phyloP scores from a whole-genome alignment of 2,797 vertebrate species.

The Parauchenoglanis punctatus region DNA sequence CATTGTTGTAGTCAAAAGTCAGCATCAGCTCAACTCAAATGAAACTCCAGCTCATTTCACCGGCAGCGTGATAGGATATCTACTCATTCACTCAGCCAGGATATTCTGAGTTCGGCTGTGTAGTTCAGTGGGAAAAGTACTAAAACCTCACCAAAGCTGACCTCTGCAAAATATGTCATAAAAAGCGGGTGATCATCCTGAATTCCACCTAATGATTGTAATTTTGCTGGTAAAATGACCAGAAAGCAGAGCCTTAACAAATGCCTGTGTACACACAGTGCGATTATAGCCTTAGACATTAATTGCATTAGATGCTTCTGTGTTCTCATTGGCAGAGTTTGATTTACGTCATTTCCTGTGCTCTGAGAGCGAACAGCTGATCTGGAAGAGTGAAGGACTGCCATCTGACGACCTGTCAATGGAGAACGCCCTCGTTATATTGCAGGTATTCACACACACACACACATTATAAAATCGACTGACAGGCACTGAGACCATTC shows the following conservation, averaged over 20 bases:
- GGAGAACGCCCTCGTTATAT: constrained; percentile 95
- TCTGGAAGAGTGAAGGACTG: constrained; percentile 97
- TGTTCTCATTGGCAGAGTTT: constrained; percentile 78
- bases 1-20: no score
- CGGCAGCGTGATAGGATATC: no score
- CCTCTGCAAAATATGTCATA: background rate
- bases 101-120: no score
- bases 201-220: background rate
- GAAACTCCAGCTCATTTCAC: no score
- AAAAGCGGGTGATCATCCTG: background rate
- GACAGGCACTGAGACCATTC: background rate
- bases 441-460: constrained; percentile 80
- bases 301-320: background rate
- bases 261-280: background rate
- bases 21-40: no score
- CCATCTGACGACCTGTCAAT: constrained; percentile 97
- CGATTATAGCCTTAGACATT: background rate
- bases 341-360: constrained; percentile 90
- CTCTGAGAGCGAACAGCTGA: constrained; percentile 94
- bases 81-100: no score
- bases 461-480: background rate
- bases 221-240: background rate
- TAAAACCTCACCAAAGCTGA: no score
- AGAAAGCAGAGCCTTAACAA: background rate
- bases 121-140: no score